Conservation (phyloP, 53 echinoderm and acorn worm species). For the Paracentrotus lividus region DNA sequence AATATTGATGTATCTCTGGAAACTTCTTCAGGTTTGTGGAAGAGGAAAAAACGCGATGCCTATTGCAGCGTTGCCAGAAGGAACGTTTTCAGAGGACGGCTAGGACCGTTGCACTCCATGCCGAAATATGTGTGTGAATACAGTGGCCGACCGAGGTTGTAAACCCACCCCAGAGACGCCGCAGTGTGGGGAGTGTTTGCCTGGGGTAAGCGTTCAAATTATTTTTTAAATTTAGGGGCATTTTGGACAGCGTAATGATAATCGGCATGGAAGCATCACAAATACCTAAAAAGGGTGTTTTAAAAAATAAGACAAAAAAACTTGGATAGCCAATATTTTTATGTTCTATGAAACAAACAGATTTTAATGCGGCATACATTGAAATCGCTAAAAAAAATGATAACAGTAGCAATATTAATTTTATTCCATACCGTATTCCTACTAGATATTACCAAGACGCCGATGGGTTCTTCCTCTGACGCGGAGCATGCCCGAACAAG, state of each 20-base stretch:
- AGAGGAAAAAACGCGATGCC: slow-evolving; percentile 46
- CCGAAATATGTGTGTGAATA: slow-evolving; percentile 40
- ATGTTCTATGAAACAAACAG: too few relatives aligned
- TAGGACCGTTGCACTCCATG: background rate
- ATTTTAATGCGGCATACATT: too few relatives aligned
- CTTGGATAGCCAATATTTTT: too few relatives aligned
- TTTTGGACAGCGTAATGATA: too few relatives aligned
- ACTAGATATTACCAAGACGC: slow-evolving; percentile 27
- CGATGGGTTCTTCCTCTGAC: background rate
- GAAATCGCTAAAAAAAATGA: too few relatives aligned
- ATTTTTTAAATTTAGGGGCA: too few relatives aligned
- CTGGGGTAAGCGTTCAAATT: background rate
- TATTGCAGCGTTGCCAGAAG: background rate
- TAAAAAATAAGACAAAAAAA: too few relatives aligned
- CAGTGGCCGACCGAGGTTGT: background rate
- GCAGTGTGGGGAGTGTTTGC: slow-evolving; percentile 24
- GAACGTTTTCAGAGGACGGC: slow-evolving; percentile 13
- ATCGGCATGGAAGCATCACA: too few relatives aligned
- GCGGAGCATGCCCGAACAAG: slow-evolving; percentile 33
- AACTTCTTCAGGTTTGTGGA: slow-evolving; percentile 1
- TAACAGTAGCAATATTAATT: too few relatives aligned
- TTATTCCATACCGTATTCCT: too few relatives aligned
- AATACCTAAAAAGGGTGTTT: too few relatives aligned
- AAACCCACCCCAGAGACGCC: background rate
- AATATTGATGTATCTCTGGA: too few relatives aligned